Conservation (phyloP, 2,888 invertebrate genomes). For the Taenaris catops region DNA sequence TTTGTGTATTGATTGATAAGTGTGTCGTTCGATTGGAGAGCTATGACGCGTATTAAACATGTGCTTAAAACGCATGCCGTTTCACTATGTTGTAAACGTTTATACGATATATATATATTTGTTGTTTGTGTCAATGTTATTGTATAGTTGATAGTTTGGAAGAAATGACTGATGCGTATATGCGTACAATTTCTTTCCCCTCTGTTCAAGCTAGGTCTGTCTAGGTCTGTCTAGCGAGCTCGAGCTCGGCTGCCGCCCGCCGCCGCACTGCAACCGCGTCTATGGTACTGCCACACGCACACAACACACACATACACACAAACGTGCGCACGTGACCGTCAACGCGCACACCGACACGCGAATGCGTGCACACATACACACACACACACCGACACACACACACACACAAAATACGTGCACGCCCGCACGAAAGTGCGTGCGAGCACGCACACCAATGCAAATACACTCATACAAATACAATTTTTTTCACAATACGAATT, state of each 20-base stretch:
- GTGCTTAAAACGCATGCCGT: constrained; percentile 8
- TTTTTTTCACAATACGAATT: too few relatives aligned
- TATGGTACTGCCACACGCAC: constrained; percentile 64
- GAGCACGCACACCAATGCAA: too few relatives aligned
- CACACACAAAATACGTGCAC: too few relatives aligned
- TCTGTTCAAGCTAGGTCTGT: constrained; percentile 71
- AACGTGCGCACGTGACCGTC: not conserved
- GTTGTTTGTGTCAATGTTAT: constrained; percentile 12
- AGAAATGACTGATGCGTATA: constrained; percentile 77
- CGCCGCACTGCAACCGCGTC: constrained; percentile 51
- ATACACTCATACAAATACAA: too few relatives aligned
- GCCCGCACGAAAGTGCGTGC: too few relatives aligned
- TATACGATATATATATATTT: too few relatives aligned
- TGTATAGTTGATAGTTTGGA: constrained; percentile 41
- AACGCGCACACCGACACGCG: too few relatives aligned
- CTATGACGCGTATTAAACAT: constrained; percentile 3
- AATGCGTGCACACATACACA: constrained; percentile 17
- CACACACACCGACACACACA: constrained; percentile 21
- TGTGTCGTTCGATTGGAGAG: not conserved
- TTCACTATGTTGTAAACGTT: too few relatives aligned
- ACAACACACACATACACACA: constrained; percentile 20
- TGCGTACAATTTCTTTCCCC: constrained; percentile 74
- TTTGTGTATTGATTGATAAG: constrained; percentile 2
- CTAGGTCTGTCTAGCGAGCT: constrained; percentile 76
- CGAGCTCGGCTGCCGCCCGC: constrained; percentile 58